phyloP scores from a whole-genome alignment of 2,888 invertebrate species.

The Thymelicus acteon region DNA sequence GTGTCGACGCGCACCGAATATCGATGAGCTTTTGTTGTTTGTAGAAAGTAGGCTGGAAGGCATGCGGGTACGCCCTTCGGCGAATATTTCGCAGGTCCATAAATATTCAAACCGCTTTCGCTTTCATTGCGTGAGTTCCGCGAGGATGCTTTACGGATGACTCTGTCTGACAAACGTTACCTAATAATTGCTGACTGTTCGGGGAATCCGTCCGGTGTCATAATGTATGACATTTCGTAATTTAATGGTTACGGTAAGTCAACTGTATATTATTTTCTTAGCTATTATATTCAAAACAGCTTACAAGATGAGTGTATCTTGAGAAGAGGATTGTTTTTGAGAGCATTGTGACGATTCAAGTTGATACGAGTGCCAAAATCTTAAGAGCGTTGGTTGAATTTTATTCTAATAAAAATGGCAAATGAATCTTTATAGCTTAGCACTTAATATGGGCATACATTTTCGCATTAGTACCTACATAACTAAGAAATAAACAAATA shows the following conservation, averaged over 20 bases:
- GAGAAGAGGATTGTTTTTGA: not conserved
- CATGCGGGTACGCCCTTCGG: constrained; percentile 83
- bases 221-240: constrained; percentile 62
- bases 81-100: constrained; percentile 80
- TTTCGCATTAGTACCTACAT: too few species aligned
- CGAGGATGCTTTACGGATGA: constrained; percentile 53
- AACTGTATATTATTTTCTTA: not conserved
- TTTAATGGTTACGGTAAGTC: constrained; percentile 46
- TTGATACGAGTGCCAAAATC: too few species aligned
- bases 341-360: too few species aligned
- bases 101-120: constrained; percentile 80
- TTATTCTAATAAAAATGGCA: too few species aligned
- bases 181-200: constrained; percentile 55
- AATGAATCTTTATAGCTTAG: too few species aligned
- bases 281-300: not conserved
- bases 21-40: constrained; percentile 80
- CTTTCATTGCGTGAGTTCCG: constrained; percentile 76
- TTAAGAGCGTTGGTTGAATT: too few species aligned
- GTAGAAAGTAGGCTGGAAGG: constrained; percentile 75
- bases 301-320: not conserved
- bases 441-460: too few species aligned
- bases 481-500: too few species aligned
- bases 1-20: constrained; percentile 70
- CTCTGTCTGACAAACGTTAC: constrained; percentile 74
- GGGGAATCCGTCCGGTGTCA: constrained; percentile 65